Evolutionary conservation across 2,113 vertebrate species (phyloP), one percentile per base, ranked within the genome.

Genomic region (Mastomys natalensis): DNA sequence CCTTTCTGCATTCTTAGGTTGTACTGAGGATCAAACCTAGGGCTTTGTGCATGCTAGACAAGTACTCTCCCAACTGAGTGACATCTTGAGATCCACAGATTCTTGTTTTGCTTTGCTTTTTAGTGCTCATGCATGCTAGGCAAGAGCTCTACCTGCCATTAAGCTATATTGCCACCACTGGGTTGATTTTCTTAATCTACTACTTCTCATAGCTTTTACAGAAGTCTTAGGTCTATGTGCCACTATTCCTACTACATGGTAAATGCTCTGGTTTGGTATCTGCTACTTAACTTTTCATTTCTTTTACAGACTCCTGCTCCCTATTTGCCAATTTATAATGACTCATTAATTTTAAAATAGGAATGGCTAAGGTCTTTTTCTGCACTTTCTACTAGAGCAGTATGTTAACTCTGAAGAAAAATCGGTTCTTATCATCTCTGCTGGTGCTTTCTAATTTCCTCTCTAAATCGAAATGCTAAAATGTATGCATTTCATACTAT

Each of bases 401-500:
- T 84, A 43, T 74, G 77, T 51, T 92, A 96, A 93, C 58, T 68
- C n/a, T 96, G 64, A 53, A 86, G 45, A 43, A 94, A 89, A 37
- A 40, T 45, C 84, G 78, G 26, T 92, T 96, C 84, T 97, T 95
- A 93, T 96, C 51, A 78, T 90, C 43, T 96, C 26, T 95, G 51
- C 21, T 96, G 62, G 92, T 91, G 88, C 85, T 95, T 93, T 97
- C 58, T 87, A 19, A 64, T 95, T 96, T 97, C 77, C 13, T 96
- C 91, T 95, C 37, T 97, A 96, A 78, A 78, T 92, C 17, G 88
- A 94, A 97, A 88, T 96, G 70, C 72, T 81, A 94, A 94, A 86
- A 93, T 84, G 13, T 84, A 80, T 94, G 60, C 66, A 12, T 95
- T 94, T 95, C 31, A 94, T 84, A 60, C 77, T 91, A 88, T 86